Conservation (phyloP, 2,888 invertebrate species). For the Plutella xylostella region DNA sequence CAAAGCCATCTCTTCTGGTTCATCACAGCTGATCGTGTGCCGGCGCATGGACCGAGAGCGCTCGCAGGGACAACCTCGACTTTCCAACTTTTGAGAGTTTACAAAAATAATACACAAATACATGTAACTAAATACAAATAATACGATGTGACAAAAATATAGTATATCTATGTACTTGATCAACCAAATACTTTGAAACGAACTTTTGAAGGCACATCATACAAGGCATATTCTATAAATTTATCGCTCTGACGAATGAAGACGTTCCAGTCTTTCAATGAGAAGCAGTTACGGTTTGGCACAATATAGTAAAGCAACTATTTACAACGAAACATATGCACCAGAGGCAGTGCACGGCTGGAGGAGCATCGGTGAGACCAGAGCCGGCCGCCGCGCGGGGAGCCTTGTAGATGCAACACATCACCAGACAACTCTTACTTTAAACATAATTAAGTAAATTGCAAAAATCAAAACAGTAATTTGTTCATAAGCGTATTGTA, state of each 20-base stretch:
- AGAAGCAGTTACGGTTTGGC: constrained; percentile 4
- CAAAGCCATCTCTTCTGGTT: too few species aligned
- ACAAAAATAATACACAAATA: neutral
- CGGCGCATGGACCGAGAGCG: too few species aligned
- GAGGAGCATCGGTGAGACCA: neutral
- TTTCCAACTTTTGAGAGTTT: too few species aligned
- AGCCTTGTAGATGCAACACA: too few species aligned
- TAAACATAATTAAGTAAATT: too few species aligned
- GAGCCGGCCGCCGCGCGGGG: neutral
- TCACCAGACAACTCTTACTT: too few species aligned
- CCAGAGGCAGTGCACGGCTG: neutral
- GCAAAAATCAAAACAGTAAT: too few species aligned
- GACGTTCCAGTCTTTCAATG: neutral
- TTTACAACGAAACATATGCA: neutral
- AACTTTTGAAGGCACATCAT: constrained; percentile 45
- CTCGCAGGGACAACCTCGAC: too few species aligned
- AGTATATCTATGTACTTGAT: neutral
- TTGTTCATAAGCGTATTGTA: constrained; percentile 36
- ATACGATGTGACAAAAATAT: neutral
- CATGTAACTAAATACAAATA: neutral
- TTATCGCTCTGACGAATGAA: neutral
- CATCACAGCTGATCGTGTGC: too few species aligned
- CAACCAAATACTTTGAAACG: constrained; percentile 13
- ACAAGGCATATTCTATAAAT: constrained; percentile 31
- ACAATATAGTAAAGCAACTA: neutral